Evolutionary conservation across 2,888 invertebrate species (phyloP), one percentile per base, ranked within the genome.

Genomic region (Drosophila pseudotalamancana): DNA sequence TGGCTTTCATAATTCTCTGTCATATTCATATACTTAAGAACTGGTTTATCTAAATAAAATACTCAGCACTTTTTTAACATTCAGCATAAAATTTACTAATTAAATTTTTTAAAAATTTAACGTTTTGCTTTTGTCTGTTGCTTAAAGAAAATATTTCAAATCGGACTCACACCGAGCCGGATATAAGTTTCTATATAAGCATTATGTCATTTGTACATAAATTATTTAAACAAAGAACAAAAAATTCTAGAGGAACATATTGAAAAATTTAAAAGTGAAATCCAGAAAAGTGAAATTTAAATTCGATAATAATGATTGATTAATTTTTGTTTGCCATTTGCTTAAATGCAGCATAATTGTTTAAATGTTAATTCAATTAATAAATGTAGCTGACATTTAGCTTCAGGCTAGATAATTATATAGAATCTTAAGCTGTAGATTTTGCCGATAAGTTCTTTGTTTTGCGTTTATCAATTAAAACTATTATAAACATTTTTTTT

Each of bases 311-410:
- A 77, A 78, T 81, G 87, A 81, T 81, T 72, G 75, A 81, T 81
- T 73, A 59, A 50, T 40, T n/a, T n/a, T n/a, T n/a, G n/a, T n/a
- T n/a, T n/a, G n/a, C n/a, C n/a, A 81, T 87, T 85, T 59, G 18
- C 45, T 54, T 77, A 77, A 84, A 87, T 81, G 80, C 80, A 84
- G 68, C 78, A 71, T 84, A 77, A 84, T 62, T 49, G 35, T 64
- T 48, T 45, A 4, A 5, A 43, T 49, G 39, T 76, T 84, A 87
- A 81, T 81, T 81, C 70, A 73, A 87, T 80, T 80, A 84, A 70
- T 63, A 79, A 59, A 50, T 66, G 29, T 42, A 55, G 62, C 60
- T 40, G 14, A 27, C 12, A 4, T 14, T 25, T 31, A 29, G 54
- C 87, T 62, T 3, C 11, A 29, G 79, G 80, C 56, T 31, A 71